Conservation (phyloP, 1,140 invertebrate species). For the Maconellicoccus hirsutus region DNA sequence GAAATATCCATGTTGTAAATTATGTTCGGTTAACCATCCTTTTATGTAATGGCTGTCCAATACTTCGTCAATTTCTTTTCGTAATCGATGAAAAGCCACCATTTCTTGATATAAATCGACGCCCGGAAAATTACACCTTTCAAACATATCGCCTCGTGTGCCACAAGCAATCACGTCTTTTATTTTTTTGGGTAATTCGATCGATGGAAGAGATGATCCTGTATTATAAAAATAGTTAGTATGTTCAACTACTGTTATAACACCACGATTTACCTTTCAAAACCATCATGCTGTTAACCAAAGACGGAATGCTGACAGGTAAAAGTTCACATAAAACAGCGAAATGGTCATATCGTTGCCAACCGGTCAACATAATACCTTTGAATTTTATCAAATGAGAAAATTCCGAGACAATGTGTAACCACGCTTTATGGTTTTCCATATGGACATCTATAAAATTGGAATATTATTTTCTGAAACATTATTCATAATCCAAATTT, state of each 20-base stretch:
- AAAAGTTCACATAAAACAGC: constrained; percentile 20
- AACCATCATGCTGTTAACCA: not conserved
- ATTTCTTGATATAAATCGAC: not conserved
- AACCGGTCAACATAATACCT: constrained; percentile 30
- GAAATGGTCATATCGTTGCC: constrained; percentile 26
- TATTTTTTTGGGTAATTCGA: not conserved
- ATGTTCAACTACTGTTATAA: not conserved
- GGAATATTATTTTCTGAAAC: not conserved
- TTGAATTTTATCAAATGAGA: constrained; percentile 16
- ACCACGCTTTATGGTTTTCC: constrained; percentile 1
- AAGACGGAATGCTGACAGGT: constrained; percentile 14
- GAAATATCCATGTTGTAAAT: not conserved
- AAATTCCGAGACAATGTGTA: not conserved
- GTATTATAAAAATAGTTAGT: not conserved
- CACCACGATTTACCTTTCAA: not conserved
- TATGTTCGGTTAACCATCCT: not conserved
- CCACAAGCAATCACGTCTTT: not conserved
- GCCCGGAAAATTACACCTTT: not conserved
- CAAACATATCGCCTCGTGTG: not conserved
- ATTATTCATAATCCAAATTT: not conserved
- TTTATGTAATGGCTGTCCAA: not conserved
- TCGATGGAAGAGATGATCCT: not conserved
- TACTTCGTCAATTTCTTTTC: not conserved
- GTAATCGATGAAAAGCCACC: not conserved
- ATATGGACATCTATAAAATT: not conserved